Evolutionary conservation across 2,888 invertebrate genomes (phyloP).

Genomic region (Masnerella sp.): DNA sequence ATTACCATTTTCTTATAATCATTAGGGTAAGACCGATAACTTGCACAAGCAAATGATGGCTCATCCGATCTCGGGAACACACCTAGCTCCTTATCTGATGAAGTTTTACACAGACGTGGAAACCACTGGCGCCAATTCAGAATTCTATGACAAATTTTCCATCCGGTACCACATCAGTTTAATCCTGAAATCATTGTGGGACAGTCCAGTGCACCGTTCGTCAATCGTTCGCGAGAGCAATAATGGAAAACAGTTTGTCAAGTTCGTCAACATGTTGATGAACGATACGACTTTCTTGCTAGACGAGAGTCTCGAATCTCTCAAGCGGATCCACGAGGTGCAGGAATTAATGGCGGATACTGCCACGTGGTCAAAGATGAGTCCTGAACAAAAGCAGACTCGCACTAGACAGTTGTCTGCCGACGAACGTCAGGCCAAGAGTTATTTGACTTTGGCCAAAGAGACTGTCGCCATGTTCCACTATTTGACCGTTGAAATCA

Average conservation of each 20-base stretch:
- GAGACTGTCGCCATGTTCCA: conserved; percentile 99
- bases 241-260: conserved; percentile 94
- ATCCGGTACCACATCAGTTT: conserved; percentile 99
- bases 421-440: conserved; percentile 92
- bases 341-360: conserved; percentile 90
- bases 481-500: conserved; percentile 95
- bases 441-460: conserved; percentile 93
- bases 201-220: conserved; percentile 89
- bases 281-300: conserved; percentile 98
- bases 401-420: conserved; percentile 88
- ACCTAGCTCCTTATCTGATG: conserved; percentile 94
- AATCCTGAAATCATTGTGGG: conserved; percentile 98
- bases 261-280: conserved; percentile 98
- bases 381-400: conserved; percentile 85
- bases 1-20: too few relatives aligned
- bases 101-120: conserved; percentile 99
- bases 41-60: conserved; percentile 90
- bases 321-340: conserved; percentile 91
- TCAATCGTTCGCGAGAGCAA: conserved; percentile 95
- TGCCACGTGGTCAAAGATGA: conserved; percentile 83
- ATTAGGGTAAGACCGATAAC: conserved; percentile 77
- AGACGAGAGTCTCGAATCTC: conserved; percentile 96
- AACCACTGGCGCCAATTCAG: conserved; percentile 97
- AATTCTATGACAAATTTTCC: conserved; percentile 99
- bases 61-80: conserved; percentile 89